Percentiles rank a stretch among this genome's conserved stretches.
These are phyloP conservation scores for Anolis carolinensis DNA, from an alignment of 2,113 vertebrate genomes.

Conservation along the genomic window DNA sequence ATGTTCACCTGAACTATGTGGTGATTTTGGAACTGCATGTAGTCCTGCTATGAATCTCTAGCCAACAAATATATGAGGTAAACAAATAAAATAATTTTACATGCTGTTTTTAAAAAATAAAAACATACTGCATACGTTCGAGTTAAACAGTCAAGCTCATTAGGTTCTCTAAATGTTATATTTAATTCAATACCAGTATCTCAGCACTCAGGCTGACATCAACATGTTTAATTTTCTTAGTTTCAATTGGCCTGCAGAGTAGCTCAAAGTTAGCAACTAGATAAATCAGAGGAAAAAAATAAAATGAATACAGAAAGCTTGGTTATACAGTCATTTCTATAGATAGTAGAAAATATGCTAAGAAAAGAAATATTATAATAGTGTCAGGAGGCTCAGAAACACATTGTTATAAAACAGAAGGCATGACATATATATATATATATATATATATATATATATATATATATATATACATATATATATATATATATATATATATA, in stretches of 20 bases:
- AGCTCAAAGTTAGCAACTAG: not conserved
- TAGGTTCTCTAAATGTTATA: constrained; percentile 33
- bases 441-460: not conserved
- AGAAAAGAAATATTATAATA: not conserved
- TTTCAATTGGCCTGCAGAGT: constrained; percentile 25
- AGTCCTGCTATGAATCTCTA: constrained; percentile 10
- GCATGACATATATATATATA: not conserved
- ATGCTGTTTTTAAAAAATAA: constrained; percentile 37
- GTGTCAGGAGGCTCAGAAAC: not conserved
- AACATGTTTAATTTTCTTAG: not conserved
- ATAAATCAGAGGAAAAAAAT: too few species aligned
- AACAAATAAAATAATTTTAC: constrained; percentile 35
- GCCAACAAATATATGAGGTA: constrained; percentile 26
- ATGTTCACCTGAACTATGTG: not conserved
- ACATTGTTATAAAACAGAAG: not conserved
- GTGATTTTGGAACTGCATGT: not conserved
- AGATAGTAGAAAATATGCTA: not conserved
- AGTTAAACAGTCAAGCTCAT: constrained; percentile 30
- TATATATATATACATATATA: too few species aligned
- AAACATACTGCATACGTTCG: constrained; percentile 23
- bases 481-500: too few species aligned
- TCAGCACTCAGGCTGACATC: not conserved
- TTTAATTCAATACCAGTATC: constrained; percentile 45
- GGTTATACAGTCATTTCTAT: not conserved
- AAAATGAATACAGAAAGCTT: constrained; percentile 4